These are phyloP conservation scores for Vidua chalybeata DNA, from an alignment of 2,113 vertebrate genomes.

Conservation along the genomic window DNA sequence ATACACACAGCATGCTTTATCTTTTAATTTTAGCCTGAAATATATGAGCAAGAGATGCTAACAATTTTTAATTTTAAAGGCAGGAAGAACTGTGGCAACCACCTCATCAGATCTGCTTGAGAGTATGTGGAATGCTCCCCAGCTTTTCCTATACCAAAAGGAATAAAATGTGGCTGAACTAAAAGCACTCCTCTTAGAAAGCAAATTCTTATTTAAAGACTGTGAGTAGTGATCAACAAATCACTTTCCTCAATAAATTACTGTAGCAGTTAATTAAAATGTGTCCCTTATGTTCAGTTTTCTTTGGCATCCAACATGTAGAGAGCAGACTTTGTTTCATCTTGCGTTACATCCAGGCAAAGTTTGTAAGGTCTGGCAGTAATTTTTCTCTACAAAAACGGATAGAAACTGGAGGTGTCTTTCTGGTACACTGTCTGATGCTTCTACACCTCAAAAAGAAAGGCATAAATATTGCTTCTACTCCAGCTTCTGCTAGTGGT, in stretches of 20 bases:
- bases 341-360: not conserved
- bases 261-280: slow-evolving; percentile 23
- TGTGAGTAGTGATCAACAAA: not conserved
- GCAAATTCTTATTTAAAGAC: slow-evolving; percentile 5
- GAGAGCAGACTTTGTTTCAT: not conserved
- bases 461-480: not conserved
- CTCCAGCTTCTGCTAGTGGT: not conserved
- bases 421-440: not conserved
- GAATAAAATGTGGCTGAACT: not conserved
- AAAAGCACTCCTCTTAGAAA: not conserved
- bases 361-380: not conserved
- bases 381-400: not conserved
- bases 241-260: slow-evolving; percentile 6
- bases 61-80: not conserved
- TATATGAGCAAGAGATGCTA: not conserved
- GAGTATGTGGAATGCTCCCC: not conserved
- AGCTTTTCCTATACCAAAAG: not conserved
- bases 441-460: not conserved
- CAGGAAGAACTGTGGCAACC: not conserved
- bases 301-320: not conserved
- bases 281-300: not conserved
- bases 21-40: not conserved
- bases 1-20: not conserved
- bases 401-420: not conserved
- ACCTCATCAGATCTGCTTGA: not conserved